phyloP scores from a whole-genome alignment of 2,113 vertebrate genomes.

The Otus sunia region DNA sequence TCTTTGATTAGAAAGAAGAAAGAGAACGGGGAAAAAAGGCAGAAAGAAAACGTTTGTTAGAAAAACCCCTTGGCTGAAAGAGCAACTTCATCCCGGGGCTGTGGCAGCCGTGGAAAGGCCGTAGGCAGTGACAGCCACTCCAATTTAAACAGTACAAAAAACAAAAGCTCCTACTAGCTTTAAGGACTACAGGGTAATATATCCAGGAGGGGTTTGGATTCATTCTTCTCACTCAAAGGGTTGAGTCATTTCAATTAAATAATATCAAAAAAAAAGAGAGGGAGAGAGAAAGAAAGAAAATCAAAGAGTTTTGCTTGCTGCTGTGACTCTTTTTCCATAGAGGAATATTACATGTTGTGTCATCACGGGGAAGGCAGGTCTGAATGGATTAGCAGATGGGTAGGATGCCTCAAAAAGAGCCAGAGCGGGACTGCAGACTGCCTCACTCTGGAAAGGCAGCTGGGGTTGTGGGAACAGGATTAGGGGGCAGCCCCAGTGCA shows the following conservation, averaged over 20 bases:
- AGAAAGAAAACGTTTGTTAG: constrained; percentile 37
- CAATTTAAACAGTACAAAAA: constrained; percentile 33
- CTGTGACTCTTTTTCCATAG: not conserved
- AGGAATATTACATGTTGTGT: not conserved
- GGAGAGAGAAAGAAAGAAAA: not conserved
- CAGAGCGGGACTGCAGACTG: not conserved
- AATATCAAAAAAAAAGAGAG: not conserved
- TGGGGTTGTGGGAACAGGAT: not conserved
- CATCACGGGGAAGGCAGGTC: not conserved
- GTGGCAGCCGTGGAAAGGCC: not conserved
- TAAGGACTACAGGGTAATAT: constrained; percentile 16
- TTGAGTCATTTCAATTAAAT: constrained; percentile 67
- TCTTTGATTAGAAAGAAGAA: constrained; percentile 52
- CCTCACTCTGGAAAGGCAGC: not conserved
- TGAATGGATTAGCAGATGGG: not conserved
- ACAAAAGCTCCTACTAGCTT: constrained; percentile 26
- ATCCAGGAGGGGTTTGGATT: constrained; percentile 10
- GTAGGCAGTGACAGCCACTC: constrained; percentile 50
- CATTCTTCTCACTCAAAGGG: constrained; percentile 25
- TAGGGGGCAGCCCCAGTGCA: not conserved
- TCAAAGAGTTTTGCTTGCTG: not conserved
- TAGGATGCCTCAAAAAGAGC: not conserved
- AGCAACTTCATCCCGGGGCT: not conserved
- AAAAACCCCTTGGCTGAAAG: constrained; percentile 34
- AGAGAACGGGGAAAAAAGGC: not conserved